phyloP scores from a whole-genome alignment of 2,113 vertebrate species.

The Meriones unguiculatus region DNA sequence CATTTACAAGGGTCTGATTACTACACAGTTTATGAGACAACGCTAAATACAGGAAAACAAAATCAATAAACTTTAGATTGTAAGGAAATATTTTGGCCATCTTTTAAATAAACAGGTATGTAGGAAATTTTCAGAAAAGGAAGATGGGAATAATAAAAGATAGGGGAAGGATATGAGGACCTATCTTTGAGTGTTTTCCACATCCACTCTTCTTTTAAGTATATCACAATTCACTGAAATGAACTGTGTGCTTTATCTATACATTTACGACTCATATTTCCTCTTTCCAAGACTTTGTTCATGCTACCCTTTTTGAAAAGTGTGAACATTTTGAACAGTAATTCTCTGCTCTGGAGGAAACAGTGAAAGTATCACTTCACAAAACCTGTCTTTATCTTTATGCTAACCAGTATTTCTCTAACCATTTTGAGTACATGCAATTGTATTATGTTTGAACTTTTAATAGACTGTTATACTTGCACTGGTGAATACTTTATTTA shows the following conservation, averaged over 20 bases:
- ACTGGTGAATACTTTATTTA: neutral
- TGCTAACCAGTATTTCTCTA: neutral
- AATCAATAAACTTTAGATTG: neutral
- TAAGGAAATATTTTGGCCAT: neutral
- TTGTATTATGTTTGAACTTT: neutral
- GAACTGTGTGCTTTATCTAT: neutral
- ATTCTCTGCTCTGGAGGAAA: neutral
- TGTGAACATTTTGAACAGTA: neutral
- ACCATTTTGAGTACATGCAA: neutral
- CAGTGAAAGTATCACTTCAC: neutral
- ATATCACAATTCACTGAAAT: neutral
- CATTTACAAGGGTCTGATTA: conserved; percentile 22
- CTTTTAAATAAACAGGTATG: neutral
- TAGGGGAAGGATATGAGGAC: rapidly evolving
- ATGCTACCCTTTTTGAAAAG: neutral
- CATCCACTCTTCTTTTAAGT: neutral
- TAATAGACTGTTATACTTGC: neutral
- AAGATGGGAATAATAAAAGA: neutral
- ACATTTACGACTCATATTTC: neutral
- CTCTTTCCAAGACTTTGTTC: neutral
- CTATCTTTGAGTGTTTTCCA: neutral
- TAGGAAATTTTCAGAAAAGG: neutral
- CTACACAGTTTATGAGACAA: neutral
- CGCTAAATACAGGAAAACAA: neutral
- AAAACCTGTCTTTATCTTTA: neutral